Percentiles rank a stretch among this genome's conserved stretches.
Conservation (phyloP, 2,888 invertebrate species). For the Eueremaeus valkanovi region DNA sequence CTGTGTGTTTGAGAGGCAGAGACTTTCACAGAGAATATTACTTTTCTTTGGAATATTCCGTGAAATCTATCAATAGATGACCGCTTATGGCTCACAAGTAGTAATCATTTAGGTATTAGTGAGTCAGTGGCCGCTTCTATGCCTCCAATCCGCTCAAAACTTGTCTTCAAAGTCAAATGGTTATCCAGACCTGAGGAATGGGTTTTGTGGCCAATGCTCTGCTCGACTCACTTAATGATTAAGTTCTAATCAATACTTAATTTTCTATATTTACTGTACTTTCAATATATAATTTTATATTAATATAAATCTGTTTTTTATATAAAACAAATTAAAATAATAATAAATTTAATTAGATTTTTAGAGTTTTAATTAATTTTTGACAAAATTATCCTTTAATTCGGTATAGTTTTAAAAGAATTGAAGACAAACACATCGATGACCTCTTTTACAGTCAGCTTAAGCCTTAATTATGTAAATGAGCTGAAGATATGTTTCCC, state of each 20-base stretch:
- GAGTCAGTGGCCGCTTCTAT: slow-evolving; percentile 22
- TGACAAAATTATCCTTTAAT: too few relatives aligned
- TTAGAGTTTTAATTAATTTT: too few relatives aligned
- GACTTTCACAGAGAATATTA: background rate
- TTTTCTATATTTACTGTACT: too few relatives aligned
- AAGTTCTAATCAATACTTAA: background rate
- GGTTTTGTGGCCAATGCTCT: slow-evolving; percentile 18
- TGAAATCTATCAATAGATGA: background rate
- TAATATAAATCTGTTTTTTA: too few relatives aligned
- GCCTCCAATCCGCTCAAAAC: background rate
- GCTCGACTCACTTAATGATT: background rate
- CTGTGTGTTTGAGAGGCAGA: background rate
- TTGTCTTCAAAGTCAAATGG: slow-evolving; percentile 22
- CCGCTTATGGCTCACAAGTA: background rate
- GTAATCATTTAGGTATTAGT: background rate
- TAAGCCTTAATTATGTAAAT: background rate
- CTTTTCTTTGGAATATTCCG: too few relatives aligned
- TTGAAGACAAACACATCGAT: background rate
- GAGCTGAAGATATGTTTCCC: background rate
- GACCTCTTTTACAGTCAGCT: background rate
- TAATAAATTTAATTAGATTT: too few relatives aligned
- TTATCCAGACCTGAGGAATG: background rate
- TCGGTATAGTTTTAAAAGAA: too few relatives aligned
- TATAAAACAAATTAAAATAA: too few relatives aligned
- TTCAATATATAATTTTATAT: too few relatives aligned